phyloP scores from a whole-genome alignment of 2,888 invertebrate species.

The Pelosia muscerda region DNA sequence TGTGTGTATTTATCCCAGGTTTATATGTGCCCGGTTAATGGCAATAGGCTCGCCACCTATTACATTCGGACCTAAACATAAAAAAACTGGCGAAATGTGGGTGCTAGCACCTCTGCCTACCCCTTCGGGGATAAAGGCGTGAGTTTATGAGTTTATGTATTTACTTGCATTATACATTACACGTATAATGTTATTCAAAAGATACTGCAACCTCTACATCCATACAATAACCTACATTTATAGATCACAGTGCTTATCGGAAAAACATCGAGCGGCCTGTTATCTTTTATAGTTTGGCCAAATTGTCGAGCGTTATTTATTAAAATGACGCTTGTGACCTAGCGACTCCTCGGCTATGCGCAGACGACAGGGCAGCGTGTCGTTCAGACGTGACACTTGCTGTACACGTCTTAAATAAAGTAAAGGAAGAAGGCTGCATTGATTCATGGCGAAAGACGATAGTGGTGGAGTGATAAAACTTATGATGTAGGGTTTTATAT shows the following conservation, averaged over 20 bases:
- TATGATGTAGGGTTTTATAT: conserved; percentile 6
- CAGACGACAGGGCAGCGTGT: conserved; percentile 26
- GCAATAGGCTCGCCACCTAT: too few relatives aligned
- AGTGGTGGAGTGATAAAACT: conserved; percentile 2
- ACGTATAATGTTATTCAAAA: too few relatives aligned
- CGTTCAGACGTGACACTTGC: conserved; percentile 16
- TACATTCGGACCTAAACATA: too few relatives aligned
- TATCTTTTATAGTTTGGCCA: conserved; percentile 65
- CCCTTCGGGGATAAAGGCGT: too few relatives aligned
- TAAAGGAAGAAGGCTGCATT: conserved; percentile 11
- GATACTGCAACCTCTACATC: conserved; percentile 19
- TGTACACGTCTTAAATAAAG: conserved; percentile 9
- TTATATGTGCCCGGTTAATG: too few relatives aligned
- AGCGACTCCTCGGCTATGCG: conserved; percentile 18
- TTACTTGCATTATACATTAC: too few relatives aligned
- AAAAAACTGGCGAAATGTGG: too few relatives aligned
- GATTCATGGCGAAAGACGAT: conserved; percentile 22
- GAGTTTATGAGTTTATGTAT: too few relatives aligned
- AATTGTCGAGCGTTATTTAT: conserved; percentile 71
- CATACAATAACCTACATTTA: conserved; percentile 45
- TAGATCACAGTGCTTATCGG: conserved; percentile 63
- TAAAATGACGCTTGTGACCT: conserved; percentile 57
- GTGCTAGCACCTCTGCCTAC: too few relatives aligned
- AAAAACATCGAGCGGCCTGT: conserved; percentile 63
- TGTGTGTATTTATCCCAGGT: too few relatives aligned